phyloP scores from a whole-genome alignment of 2,888 invertebrate genomes.

The Mylabris sibirica region DNA sequence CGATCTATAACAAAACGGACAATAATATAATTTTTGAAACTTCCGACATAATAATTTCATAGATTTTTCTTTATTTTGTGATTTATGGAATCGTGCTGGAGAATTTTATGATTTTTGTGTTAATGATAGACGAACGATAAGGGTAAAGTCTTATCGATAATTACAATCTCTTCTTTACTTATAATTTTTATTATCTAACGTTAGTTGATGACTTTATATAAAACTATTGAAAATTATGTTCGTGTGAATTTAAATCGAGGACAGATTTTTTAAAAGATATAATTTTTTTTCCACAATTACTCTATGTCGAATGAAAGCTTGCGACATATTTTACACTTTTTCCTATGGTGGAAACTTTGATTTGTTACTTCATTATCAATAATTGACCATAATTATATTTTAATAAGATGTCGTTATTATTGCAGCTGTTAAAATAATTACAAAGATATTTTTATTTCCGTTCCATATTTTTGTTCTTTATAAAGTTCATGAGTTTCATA shows the following conservation, averaged over 20 bases:
- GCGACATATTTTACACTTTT: not conserved
- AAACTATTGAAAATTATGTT: not conserved
- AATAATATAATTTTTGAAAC: not conserved
- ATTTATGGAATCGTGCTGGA: not conserved
- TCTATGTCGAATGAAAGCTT: not conserved
- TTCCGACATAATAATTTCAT: not conserved
- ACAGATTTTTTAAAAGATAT: not conserved
- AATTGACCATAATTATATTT: not conserved
- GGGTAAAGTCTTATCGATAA: not conserved
- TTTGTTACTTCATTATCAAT: not conserved
- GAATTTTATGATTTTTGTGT: not conserved
- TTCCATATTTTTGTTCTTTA: not conserved
- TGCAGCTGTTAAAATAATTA: not conserved
- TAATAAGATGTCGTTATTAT: not conserved
- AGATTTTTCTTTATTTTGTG: too few species aligned
- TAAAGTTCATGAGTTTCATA: not conserved
- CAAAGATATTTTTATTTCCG: not conserved
- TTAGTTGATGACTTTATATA: constrained; percentile 3
- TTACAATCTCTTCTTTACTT: not conserved
- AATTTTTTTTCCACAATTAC: not conserved
- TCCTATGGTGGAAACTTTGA: not conserved
- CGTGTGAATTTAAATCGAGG: constrained; percentile 7
- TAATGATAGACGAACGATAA: not conserved
- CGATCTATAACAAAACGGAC: not conserved
- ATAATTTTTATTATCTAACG: not conserved